Conservation (phyloP, 2,113 vertebrate species). For the Chitala chitala region DNA sequence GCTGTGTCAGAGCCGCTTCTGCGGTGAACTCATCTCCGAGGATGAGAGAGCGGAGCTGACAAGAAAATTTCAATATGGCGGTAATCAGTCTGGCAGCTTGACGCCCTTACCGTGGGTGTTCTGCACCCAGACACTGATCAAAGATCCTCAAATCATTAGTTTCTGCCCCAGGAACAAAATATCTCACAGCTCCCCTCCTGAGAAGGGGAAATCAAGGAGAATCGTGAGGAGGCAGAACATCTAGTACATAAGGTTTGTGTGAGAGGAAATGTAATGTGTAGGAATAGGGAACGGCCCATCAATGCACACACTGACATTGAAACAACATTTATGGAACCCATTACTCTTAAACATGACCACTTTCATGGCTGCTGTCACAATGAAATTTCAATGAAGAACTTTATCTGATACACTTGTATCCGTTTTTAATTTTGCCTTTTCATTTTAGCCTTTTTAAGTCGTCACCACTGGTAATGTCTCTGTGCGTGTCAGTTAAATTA, state of each 20-base stretch:
- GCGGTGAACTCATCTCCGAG: conserved; percentile 2
- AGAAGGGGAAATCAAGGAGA: conserved; percentile 21
- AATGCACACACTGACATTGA: conserved; percentile 4
- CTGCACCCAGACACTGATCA: conserved; percentile 9
- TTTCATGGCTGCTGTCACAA: conserved; percentile 9
- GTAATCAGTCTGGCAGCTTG: conserved; percentile 22
- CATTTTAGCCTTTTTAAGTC: background rate
- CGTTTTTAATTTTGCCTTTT: background rate
- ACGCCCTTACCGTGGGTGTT: conserved; percentile 15
- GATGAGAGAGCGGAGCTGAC: conserved; percentile 18
- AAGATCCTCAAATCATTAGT: conserved; percentile 21
- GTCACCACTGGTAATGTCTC: background rate
- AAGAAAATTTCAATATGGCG: conserved; percentile 17
- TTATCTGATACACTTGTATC: background rate
- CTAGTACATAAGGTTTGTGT: background rate
- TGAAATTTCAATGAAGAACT: background rate
- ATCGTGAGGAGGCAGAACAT: background rate
- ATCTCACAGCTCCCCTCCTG: conserved; percentile 10
- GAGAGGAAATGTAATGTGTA: background rate
- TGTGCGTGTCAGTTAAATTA: background rate
- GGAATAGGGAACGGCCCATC: background rate
- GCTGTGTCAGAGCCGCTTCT: conserved; percentile 12
- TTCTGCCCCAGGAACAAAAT: conserved; percentile 15
- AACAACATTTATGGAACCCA: background rate
- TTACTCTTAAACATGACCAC: background rate